Percentiles rank a stretch among this genome's conserved stretches.
Evolutionary conservation across 2,113 vertebrate genomes (phyloP).

Genomic region (Actenoides lindsayi): DNA sequence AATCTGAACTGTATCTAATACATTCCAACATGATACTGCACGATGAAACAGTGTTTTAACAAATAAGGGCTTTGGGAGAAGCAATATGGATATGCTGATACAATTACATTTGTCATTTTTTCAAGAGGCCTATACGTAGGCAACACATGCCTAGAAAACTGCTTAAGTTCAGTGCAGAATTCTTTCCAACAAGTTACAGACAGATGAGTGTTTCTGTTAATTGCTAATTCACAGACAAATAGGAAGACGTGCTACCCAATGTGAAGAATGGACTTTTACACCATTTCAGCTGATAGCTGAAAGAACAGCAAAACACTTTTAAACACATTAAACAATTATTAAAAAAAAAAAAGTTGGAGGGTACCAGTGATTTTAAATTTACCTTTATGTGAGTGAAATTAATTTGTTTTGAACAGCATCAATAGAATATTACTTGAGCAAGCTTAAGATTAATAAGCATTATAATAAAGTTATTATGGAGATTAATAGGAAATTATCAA

Average conservation of each 20-base stretch:
- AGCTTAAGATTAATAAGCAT: neutral
- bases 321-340: neutral
- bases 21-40: neutral
- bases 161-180: neutral
- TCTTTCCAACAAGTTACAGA: constrained; percentile 4
- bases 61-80: neutral
- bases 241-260: neutral
- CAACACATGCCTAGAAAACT: neutral
- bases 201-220: neutral
- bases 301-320: neutral
- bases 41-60: neutral
- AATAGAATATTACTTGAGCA: neutral
- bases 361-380: neutral
- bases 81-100: neutral
- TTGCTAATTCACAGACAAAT: neutral
- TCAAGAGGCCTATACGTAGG: neutral
- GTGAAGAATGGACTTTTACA: neutral
- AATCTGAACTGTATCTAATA: neutral
- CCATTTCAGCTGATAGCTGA: neutral
- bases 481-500: neutral
- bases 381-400: neutral
- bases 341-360: neutral
- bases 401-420: neutral
- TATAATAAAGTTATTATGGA: neutral
- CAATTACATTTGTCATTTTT: neutral